Evolutionary conservation across 2,113 vertebrate species (phyloP), one percentile per base, ranked within the genome.

Genomic region (Laterallus jamaicensis): DNA sequence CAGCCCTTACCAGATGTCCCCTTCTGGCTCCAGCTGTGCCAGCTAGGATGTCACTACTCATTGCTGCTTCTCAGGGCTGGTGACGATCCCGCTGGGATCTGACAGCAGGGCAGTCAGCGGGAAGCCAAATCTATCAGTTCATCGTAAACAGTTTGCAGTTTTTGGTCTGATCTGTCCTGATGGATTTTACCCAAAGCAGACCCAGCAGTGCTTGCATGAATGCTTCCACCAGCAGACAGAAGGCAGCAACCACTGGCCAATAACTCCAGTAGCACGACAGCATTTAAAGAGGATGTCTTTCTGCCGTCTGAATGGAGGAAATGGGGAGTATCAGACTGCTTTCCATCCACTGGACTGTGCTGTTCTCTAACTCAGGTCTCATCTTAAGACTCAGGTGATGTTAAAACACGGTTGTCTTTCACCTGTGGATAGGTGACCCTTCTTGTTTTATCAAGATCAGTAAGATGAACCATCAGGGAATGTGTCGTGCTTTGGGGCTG

Each of bases 91-190:
- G 7, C 47, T 29, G 40, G 55, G 56, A 39, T 67, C 25, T 42
- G 90, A 73, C 85, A 94, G 84, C 70, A 68, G 75, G 39, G 77
- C 39, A 74, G 37, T 39, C 74, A 76, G 62, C 0, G 0, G 88
- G 62, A 94, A 64, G 32, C 54, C 39, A 58, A 20, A 68, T 56
- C 63, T 37, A 15, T 54, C 2, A 0, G 25, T 66, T 76, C 64
- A 26, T 68, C 66, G 32, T 60, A 73, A 93, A 86, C 29, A 62
- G 15, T 66, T 54, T 80, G 26, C 44, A 56, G 58, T 71, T 82
- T 76, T 88, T 54, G 37, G 12, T 58, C 82, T 96, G 67, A 76
- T 95, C 39, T 69, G 39, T 94, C 75, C 26, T 69, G 70, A 82
- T 66, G 62, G 75, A 28, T 93, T 90, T 70, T 76, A 73, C 59